Evolutionary conservation across 2,113 vertebrate species (phyloP), one percentile per base, ranked within the genome.

Genomic region (Ptychochromis oligacanthus): DNA sequence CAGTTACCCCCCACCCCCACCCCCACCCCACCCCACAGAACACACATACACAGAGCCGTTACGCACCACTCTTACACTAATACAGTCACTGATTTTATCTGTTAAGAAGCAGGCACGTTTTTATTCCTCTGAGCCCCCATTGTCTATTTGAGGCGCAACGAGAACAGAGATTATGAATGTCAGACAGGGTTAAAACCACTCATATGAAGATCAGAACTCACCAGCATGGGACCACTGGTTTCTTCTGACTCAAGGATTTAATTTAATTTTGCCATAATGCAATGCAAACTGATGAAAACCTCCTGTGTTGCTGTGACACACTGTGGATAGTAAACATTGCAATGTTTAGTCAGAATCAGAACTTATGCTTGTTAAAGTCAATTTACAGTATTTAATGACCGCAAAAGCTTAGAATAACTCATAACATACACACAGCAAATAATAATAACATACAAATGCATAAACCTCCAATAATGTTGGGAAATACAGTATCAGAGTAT

Each of bases 161-260:
- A 91, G 79, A 92, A 88, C 87, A 34, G 87, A 91, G 86, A 92
- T 89, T 92, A 92, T 85, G 76, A 83, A 87, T 85, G 89, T 91
- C 88, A 92, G 93, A 88, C 89, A 61, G 89, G 85, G 88, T 93
- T 93, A 92, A 92, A 91, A 89, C 93, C 87, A 64, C 79, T 89
- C 62, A 91, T 82, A 89, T 88, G 83, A 83, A 83, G 82, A 80
- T 84, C 62, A 81, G 64, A 91, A 84, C 89, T 70, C 79, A 86
- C 43, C 90, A 91, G 92, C 65, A 55, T 83, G 85, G 61, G 36
- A 58, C 36, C 60, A 57, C 57, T 64, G 36, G 77, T 83, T 82
- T 64, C 62, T 76, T 88, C 64, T 84, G 59, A 86, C 60, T 65
- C 31, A 15, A 65, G 40, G 34, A 12, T 72, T 75, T 75, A 79